These are phyloP conservation scores for Propithecus coquereli DNA, from an alignment of 2,113 vertebrate species.

Conservation along the genomic window DNA sequence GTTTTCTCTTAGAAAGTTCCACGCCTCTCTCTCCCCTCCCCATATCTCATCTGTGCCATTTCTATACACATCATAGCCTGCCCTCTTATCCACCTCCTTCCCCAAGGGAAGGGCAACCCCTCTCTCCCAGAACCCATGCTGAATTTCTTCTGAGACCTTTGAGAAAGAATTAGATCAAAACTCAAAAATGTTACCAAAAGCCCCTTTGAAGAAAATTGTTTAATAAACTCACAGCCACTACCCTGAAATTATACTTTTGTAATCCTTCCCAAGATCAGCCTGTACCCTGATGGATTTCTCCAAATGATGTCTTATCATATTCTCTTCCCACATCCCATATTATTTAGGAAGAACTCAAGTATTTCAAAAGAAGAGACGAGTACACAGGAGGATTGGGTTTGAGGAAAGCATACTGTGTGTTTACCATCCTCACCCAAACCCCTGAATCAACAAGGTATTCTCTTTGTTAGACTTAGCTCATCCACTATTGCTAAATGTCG, in stretches of 20 bases:
- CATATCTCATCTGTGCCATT: not conserved
- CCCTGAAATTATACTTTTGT: not conserved
- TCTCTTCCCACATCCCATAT: not conserved
- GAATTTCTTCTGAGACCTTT: not conserved
- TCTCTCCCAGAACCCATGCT: not conserved
- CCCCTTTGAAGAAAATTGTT: not conserved
- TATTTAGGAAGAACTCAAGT: not conserved
- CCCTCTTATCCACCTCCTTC: not conserved
- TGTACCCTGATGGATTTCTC: not conserved
- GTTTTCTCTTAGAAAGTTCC: not conserved
- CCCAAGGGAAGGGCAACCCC: not conserved
- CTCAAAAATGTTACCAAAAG: not conserved
- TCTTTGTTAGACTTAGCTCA: not conserved
- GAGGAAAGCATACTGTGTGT: not conserved
- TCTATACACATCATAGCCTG: not conserved
- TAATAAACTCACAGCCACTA: not conserved
- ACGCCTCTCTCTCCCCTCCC: not conserved
- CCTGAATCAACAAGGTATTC: not conserved
- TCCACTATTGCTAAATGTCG: not conserved
- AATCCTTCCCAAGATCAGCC: not conserved
- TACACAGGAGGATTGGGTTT: not conserved
- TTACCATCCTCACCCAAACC: not conserved
- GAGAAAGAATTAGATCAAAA: not conserved
- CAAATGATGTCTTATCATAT: not conserved
- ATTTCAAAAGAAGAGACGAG: not conserved